Evolutionary conservation across 2,888 invertebrate genomes (phyloP).

Genomic region (Adelognathus sp.): DNA sequence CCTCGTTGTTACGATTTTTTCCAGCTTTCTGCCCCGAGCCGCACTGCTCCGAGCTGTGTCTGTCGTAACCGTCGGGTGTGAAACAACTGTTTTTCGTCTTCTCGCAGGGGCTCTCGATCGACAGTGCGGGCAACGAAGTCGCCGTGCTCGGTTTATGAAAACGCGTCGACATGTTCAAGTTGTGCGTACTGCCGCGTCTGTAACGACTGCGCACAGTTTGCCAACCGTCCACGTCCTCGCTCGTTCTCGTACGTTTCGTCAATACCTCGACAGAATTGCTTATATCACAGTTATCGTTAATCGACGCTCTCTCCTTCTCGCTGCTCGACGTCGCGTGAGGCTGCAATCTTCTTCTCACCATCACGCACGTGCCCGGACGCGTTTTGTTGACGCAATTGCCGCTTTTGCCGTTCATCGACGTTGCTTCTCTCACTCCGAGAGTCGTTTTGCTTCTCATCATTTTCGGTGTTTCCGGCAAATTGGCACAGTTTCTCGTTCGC

Average conservation of each 20-base stretch:
- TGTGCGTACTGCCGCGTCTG: conserved; percentile 86
- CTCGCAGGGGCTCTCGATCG: conserved; percentile 72
- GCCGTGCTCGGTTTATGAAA: conserved; percentile 93
- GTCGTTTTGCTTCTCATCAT: conserved; percentile 77
- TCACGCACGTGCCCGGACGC: conserved; percentile 73
- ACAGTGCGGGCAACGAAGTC: conserved; percentile 90
- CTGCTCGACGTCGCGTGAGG: conserved; percentile 16
- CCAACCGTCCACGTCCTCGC: conserved; percentile 88
- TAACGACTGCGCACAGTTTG: conserved; percentile 91
- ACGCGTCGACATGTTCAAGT: conserved; percentile 85
- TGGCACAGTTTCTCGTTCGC: conserved; percentile 68
- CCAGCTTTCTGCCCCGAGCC: conserved; percentile 68
- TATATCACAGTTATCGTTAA: conserved; percentile 69
- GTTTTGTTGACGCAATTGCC: too few relatives aligned
- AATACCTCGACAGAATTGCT: conserved; percentile 75
- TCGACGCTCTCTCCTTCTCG: conserved; percentile 8
- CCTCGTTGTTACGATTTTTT: conserved; percentile 69
- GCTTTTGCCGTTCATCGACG: conserved; percentile 56
- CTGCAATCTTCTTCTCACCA: conserved; percentile 70
- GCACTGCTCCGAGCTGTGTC: conserved; percentile 65
- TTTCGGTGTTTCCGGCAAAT: conserved; percentile 67
- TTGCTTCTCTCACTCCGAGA: conserved; percentile 68
- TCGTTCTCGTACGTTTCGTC: conserved; percentile 73
- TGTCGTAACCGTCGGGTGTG: conserved; percentile 69
- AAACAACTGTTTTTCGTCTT: conserved; percentile 72